Base-by-base conservation (phyloP, 37 sponge, comb jelly and placozoan genomes). In the Mnemiopsis leidyi region DNA sequence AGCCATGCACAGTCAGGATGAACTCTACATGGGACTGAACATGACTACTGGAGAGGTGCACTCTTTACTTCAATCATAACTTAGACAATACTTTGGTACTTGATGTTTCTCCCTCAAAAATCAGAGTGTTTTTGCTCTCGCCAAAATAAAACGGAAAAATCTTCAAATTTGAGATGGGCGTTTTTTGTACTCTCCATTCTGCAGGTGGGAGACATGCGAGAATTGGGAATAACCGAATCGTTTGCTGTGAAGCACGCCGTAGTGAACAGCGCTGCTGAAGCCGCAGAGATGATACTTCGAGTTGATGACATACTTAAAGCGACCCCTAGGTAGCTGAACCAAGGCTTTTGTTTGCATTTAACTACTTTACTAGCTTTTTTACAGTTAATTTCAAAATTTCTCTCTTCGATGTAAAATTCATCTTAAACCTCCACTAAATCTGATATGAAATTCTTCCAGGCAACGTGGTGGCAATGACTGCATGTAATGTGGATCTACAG, bases 251-350 rank as follows among this genome's bases (percentile, higher is more conserved):
- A 98, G 94, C 68, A 95, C 20, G 96, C 97, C 39, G 95, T 98
- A 23, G 93, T 98, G 0, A 77, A 96, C 32, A 96, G 96, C 30
- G 97, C 99, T 16, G 95, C 96, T 23, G 99, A 98, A 83, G 97
- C 99, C 32, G 99, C 97, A 0, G 99, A 98, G 92, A 98, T 98
- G 99, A 95, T 98, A 20, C 94, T 98, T 7, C 61, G 99, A 39
- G 99, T 98, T 3, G 97, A 98, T 92, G 95, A 98, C 94, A 96
- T 98, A 38, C 92, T 98, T 39, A 94, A 95, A 68, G 77, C 96
- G 37, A 97, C 99, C 25, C 99, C 99, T 0, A 94, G 98, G 96
- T 92, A 25, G n/a, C 23, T 32, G 68, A 21, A 92, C 23, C 3
- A 69, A 38, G 68, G 67, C n/a, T n/a, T n/a, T n/a, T n/a, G n/a